Evolutionary conservation across 2,888 invertebrate genomes (phyloP), one percentile per base, ranked within the genome.

Genomic region (Hermaeophaga mercurialis): DNA sequence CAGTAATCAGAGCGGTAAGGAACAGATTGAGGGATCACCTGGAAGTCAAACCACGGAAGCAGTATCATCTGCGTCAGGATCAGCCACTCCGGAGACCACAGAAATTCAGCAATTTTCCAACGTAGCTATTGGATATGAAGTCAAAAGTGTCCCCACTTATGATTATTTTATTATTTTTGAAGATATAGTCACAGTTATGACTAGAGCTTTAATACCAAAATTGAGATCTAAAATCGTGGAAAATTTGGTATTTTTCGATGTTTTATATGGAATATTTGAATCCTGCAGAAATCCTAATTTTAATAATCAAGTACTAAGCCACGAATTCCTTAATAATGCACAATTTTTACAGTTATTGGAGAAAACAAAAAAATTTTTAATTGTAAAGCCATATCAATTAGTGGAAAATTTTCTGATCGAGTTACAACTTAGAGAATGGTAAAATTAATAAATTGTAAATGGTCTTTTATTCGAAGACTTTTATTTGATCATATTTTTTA

Each of bases 151-250:
- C 28, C 61, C 64, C 2, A 45, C 59, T 26, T 55, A 68, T 14
- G 60, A 61, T 6, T 71, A 74, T 58, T 71, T 71, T 17, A 54
- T 77, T 38, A 63, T 67, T 8, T 70, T 73, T 11, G 73, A 76
- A 11, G 61, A 65, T 1, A 26, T 77, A 8, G 34, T 73, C 5
- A 68, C 67, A n/a, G 70, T 75, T 14, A 48, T 75, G 19, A 66
- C 65, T 6, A 70, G 67, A 1, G 55, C 66, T 4, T 52, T 76
- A 6, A n/a, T n/a, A n/a, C 3, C 3, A 2, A 38, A 72, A 75
- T 1, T 60, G 65, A 34, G 67, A 69, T 6, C 65, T 71, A 50
- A 65, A 66, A 19, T 4, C 68, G 67, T 34, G 72, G 72, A 22
- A 49, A 65, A 43, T 73, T 2, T n/a, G 12, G 8, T 70, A 55